Evolutionary conservation across 1,140 invertebrate genomes (phyloP), one percentile per base, ranked within the genome.

Genomic region (Drosophila mauritiana): DNA sequence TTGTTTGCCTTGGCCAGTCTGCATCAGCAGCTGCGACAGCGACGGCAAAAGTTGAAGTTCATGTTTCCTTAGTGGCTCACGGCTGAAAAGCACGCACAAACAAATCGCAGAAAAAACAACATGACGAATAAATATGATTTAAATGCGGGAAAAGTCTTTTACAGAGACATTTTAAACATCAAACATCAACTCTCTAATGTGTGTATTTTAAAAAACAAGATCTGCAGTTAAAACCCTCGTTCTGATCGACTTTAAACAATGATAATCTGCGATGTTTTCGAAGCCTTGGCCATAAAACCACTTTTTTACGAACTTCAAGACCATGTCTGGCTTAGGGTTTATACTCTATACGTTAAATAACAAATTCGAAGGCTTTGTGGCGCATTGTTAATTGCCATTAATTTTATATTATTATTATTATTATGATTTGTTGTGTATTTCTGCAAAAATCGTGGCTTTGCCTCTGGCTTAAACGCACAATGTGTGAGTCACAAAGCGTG

Each of bases 1-100:
- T 42, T 85, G 78, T 86, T 73, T 85, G 64, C 80, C 65, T 83
- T 82, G 74, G 42, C 72, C 57, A 55, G 58, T 61, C 69, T 73
- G 69, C 78, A 64, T 43, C 56, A 72, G 49, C 62, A 46, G 31
- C 46, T 36, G 52, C 54, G 52, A 45, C 64, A 34, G 58, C 36
- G 27, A 52, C 25, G 42, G 40, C 40, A 54, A 55, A 54, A 69
- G 58, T 58, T 84, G 61, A 79, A 75, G 80, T 79, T 83, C 64
- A 75, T 56, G 42, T 80, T 69, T 70, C 63, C 37, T 49, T 65
- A 69, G 64, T 69, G n/a, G 59, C 73, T 62, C 48, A 63, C 40
- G 59, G 78, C 72, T 52, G 5, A 70, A 70, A 48, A 70, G 51
- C 49, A 53, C 62, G 64, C 58, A 68, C 64, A 40, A 65, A 58